phyloP scores from a whole-genome alignment of 2,113 vertebrate genomes.

The Oreotrochilus melanogaster region DNA sequence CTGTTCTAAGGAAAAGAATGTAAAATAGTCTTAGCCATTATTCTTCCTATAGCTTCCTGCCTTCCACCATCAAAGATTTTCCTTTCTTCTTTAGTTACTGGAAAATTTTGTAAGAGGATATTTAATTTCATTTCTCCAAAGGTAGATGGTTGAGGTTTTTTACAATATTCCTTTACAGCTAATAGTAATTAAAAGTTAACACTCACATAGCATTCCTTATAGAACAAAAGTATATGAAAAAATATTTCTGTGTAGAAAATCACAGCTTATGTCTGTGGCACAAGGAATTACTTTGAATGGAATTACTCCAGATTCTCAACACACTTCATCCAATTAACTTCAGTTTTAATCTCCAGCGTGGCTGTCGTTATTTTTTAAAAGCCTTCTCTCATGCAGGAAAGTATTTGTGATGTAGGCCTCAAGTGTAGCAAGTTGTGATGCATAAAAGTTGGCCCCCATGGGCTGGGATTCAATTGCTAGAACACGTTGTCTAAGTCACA shows the following conservation, averaged over 20 bases:
- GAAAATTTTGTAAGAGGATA: neutral
- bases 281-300: neutral
- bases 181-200: neutral
- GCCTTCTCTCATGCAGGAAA: neutral
- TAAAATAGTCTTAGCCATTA: neutral
- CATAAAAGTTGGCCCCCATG: neutral
- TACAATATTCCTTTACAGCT: neutral
- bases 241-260: neutral
- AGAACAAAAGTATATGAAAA: neutral
- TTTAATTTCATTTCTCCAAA: neutral
- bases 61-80: neutral
- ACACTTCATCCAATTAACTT: neutral
- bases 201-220: neutral
- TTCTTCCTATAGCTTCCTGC: neutral
- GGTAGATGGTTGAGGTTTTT: neutral
- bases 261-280: neutral
- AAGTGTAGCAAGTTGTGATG: neutral
- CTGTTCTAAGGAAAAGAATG: neutral
- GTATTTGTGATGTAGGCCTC: neutral
- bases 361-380: neutral
- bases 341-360: neutral
- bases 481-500: neutral
- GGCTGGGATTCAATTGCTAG: neutral
- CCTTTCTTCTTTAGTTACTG: neutral
- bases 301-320: neutral